Percentiles rank a stretch among this genome's conserved stretches.
phyloP scores from a whole-genome alignment of 2,888 invertebrate species.

The Carpatolechia fugitivella region DNA sequence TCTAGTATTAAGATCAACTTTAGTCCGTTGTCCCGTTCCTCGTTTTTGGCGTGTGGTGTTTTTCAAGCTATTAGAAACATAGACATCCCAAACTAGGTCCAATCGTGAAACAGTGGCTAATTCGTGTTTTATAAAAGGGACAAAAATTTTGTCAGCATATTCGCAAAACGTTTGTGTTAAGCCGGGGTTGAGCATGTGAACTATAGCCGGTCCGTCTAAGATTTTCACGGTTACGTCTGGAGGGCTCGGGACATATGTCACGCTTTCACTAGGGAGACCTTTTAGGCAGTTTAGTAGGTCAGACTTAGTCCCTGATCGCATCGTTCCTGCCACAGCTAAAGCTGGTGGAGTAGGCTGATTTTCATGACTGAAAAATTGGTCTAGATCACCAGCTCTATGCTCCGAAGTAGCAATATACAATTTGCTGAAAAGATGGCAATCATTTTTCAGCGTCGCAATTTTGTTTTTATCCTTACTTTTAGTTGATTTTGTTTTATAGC shows the following conservation, averaged over 20 bases:
- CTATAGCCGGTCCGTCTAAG: neutral
- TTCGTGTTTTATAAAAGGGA: neutral
- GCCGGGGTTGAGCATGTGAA: neutral
- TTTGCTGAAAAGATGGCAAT: slow-evolving; percentile 3
- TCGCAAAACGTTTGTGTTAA: neutral
- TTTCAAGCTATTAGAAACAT: too few relatives aligned
- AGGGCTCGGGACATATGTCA: neutral
- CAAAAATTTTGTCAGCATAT: neutral
- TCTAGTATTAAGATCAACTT: too few relatives aligned
- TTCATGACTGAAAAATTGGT: neutral
- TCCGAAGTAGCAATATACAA: slow-evolving; percentile 1
- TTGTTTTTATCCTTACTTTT: neutral
- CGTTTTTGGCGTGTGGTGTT: too few relatives aligned
- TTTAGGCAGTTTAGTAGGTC: neutral
- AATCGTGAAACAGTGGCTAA: too few relatives aligned
- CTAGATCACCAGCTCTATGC: neutral
- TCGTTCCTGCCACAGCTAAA: neutral
- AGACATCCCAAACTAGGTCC: too few relatives aligned
- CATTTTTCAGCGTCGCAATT: slow-evolving; percentile 7
- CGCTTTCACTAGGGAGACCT: neutral
- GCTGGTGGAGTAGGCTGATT: neutral
- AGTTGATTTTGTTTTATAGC: too few relatives aligned
- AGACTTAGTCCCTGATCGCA: neutral
- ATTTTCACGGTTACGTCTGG: neutral
- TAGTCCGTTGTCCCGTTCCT: too few relatives aligned